Evolutionary conservation across 2,797 vertebrate genomes (phyloP).

Genomic region (Oreochromis mossambicus): DNA sequence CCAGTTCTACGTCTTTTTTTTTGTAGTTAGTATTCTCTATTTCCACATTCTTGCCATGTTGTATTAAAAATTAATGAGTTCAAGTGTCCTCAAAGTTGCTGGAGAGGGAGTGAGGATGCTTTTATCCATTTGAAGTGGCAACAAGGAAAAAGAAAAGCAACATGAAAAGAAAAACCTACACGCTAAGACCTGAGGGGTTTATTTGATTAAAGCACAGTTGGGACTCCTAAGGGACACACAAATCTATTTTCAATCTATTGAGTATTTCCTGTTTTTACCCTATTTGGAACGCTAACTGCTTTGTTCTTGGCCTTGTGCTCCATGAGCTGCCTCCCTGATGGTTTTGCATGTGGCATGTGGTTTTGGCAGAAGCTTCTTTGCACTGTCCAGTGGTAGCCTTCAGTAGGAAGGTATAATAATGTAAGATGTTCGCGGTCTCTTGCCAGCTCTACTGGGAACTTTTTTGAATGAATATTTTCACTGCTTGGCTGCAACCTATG

Average conservation of each 20-base stretch:
- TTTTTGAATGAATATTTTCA: neutral
- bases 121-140: neutral
- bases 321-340: neutral
- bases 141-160: neutral
- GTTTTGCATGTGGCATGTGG: neutral
- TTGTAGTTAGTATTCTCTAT: neutral
- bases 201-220: neutral
- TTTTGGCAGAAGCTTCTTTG: neutral
- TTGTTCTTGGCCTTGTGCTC: neutral
- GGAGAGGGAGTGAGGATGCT: neutral
- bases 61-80: conserved; percentile 18
- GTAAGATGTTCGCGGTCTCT: neutral
- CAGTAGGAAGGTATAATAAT: neutral
- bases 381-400: neutral
- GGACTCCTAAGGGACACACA: neutral
- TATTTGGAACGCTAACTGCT: neutral
- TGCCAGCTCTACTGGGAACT: neutral
- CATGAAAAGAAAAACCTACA: neutral
- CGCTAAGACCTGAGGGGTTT: neutral
- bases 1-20: neutral
- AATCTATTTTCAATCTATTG: neutral
- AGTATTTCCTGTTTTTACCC: neutral
- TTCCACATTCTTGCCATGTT: neutral
- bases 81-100: neutral
- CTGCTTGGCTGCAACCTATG: neutral